A percentile compares a stretch with the other conserved stretches of the same genome.
phyloP scores from a whole-genome alignment of 2,113 vertebrate genomes.

The Sardina pilchardus region DNA sequence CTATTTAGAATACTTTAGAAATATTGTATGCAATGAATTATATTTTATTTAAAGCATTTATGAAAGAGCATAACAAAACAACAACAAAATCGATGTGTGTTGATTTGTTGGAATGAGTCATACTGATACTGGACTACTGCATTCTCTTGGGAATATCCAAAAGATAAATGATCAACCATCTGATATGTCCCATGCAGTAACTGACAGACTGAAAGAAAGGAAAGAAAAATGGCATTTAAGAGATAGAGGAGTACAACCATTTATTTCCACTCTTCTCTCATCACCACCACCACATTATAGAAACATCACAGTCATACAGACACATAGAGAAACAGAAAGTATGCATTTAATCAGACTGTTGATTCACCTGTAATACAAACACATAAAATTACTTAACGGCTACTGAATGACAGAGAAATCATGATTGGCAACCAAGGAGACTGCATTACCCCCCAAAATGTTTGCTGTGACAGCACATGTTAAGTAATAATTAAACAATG shows the following conservation, averaged over 20 bases:
- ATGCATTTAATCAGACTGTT: constrained; percentile 31
- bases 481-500: background rate
- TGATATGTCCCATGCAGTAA: background rate
- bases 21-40: background rate
- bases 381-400: constrained; percentile 27
- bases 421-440: constrained; percentile 26
- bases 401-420: background rate
- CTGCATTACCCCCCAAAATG: background rate
- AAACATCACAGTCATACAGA: constrained; percentile 62
- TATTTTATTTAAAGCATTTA: background rate
- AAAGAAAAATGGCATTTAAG: background rate
- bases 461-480: background rate
- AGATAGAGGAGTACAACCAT: constrained; percentile 61
- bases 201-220: background rate
- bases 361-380: constrained; percentile 49
- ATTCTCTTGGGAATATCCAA: background rate
- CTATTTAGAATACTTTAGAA: background rate
- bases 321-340: constrained; percentile 45
- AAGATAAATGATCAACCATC: background rate
- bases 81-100: no score
- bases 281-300: constrained; percentile 40
- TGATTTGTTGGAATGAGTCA: background rate
- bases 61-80: background rate
- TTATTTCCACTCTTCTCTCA: constrained; percentile 62
- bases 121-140: background rate